These are phyloP conservation scores for Dryocosmus kuriphilus DNA, from an alignment of 2,888 invertebrate species.

Conservation along the genomic window DNA sequence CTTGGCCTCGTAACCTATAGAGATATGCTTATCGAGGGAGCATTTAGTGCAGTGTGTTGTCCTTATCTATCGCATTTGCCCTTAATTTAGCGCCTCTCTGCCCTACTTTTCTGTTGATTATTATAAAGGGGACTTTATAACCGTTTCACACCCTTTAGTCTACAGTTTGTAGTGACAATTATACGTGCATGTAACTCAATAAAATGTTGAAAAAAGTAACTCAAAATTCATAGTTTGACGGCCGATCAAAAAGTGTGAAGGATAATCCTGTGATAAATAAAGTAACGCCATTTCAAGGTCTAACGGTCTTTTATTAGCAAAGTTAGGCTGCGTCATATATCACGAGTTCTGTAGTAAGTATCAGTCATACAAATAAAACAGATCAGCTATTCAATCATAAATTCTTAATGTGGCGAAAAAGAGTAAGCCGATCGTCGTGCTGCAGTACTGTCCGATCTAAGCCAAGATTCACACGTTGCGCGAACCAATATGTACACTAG, in stretches of 20 bases:
- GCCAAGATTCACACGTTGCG: slow-evolving; percentile 76
- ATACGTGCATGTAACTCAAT: no score
- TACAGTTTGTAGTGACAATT: no score
- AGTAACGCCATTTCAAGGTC: background rate
- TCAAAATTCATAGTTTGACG: no score
- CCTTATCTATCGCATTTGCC: no score
- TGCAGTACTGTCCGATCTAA: slow-evolving; percentile 49
- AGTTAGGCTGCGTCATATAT: background rate
- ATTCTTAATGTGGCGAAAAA: slow-evolving; percentile 33
- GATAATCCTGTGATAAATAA: background rate
- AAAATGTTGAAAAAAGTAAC: no score
- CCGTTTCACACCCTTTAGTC: no score
- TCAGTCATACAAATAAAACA: background rate
- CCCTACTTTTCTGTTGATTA: no score
- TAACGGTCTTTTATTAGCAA: background rate
- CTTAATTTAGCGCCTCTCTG: no score
- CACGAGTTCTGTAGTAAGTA: background rate
- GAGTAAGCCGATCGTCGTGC: background rate
- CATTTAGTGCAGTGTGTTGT: no score
- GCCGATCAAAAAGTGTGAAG: background rate
- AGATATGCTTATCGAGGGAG: no score
- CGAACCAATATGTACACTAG: slow-evolving; percentile 78
- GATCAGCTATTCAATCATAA: background rate
- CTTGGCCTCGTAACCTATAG: no score
- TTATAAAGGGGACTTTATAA: no score